These are phyloP conservation scores for Notothenia coriiceps DNA, from an alignment of 2,113 vertebrate species.

Conservation along the genomic window DNA sequence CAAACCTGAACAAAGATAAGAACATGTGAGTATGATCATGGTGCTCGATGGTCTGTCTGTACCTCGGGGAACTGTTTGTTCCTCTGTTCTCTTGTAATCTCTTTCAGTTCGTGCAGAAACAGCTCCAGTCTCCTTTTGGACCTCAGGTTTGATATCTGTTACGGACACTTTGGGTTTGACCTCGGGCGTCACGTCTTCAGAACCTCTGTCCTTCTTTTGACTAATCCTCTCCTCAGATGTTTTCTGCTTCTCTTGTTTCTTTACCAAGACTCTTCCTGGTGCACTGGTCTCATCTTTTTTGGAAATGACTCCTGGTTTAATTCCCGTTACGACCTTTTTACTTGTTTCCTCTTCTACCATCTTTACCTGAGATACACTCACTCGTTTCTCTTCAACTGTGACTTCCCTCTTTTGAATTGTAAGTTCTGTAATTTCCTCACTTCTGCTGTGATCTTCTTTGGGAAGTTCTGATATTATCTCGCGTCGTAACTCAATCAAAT, in stretches of 20 bases:
- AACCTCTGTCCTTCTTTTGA: neutral
- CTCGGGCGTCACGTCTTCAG: neutral
- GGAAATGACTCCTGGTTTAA: neutral
- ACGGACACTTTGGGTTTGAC: slow-evolving; percentile 42
- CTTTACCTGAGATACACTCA: neutral
- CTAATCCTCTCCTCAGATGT: neutral
- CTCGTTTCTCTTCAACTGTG: neutral
- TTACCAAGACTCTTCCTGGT: neutral
- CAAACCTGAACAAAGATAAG: neutral
- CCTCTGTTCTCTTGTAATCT: neutral
- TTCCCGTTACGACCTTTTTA: neutral
- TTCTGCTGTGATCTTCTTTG: neutral
- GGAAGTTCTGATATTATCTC: neutral
- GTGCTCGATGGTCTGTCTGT: slow-evolving; percentile 36
- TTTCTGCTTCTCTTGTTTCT: slow-evolving; percentile 8
- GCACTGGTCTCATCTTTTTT: slow-evolving; percentile 6
- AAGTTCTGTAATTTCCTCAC: slow-evolving; percentile 16
- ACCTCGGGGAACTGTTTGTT: slow-evolving; percentile 70
- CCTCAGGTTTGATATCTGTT: slow-evolving; percentile 38
- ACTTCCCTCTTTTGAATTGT: neutral
- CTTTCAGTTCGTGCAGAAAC: neutral
- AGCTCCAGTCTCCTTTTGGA: neutral
- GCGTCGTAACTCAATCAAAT: neutral
- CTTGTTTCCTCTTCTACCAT: neutral
- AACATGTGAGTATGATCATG: slow-evolving; percentile 3